Conservation (phyloP, 1,140 invertebrate genomes). For the Charaxes varanes region DNA sequence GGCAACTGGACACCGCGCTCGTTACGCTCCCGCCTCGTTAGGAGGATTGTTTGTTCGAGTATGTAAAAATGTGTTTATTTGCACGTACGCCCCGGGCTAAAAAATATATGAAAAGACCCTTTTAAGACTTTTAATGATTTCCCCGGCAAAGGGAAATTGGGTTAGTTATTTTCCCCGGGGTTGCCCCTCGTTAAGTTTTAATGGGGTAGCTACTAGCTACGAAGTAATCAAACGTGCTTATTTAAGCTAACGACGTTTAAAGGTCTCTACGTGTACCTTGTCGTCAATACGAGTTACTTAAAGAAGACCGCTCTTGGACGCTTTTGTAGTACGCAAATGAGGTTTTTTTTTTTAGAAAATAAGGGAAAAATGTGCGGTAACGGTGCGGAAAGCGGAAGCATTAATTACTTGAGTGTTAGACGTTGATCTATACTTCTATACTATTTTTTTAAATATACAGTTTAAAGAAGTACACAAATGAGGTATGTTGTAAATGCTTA, state of each 20-base stretch:
- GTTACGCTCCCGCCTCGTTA: constrained; percentile 67
- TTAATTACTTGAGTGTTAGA: too few relatives aligned
- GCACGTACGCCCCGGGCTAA: constrained; percentile 69
- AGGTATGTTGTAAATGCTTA: too few relatives aligned
- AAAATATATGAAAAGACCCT: constrained; percentile 74
- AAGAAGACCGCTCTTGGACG: constrained; percentile 26
- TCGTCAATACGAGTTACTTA: constrained; percentile 59
- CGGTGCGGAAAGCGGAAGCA: too few relatives aligned
- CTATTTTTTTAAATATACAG: too few relatives aligned
- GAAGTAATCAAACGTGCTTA: constrained; percentile 73
- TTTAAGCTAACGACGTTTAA: constrained; percentile 72
- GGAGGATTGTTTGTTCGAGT: constrained; percentile 72
- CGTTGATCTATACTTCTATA: too few relatives aligned
- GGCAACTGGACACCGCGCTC: constrained; percentile 43
- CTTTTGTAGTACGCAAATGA: constrained; percentile 28
- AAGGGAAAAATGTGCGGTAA: too few relatives aligned
- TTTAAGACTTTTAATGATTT: constrained; percentile 75
- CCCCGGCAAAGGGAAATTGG: constrained; percentile 73
- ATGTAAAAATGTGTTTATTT: constrained; percentile 75
- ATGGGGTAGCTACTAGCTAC: constrained; percentile 72
- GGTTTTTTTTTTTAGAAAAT: too few relatives aligned
- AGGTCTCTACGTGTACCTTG: constrained; percentile 54
- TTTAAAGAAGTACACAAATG: too few relatives aligned
- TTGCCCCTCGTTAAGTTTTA: constrained; percentile 73
- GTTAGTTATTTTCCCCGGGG: constrained; percentile 72